Conservation (phyloP, 2,113 vertebrate species). For the Malurus melanocephalus region DNA sequence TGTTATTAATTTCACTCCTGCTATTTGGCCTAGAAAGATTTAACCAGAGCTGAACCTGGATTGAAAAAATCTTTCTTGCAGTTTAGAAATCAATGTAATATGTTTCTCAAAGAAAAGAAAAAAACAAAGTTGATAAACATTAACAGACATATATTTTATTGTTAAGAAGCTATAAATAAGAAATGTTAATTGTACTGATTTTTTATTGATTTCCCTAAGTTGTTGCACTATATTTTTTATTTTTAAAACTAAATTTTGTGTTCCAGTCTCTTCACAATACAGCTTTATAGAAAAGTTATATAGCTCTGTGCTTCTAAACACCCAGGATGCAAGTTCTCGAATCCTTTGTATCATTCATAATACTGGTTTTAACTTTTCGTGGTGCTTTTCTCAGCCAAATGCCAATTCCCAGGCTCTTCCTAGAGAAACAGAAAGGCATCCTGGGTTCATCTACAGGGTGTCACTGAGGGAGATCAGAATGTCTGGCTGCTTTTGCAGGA, state of each 20-base stretch:
- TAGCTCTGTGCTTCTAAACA: not conserved
- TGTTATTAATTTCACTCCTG: not conserved
- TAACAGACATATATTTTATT: not conserved
- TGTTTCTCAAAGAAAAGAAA: not conserved
- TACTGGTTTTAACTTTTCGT: not conserved
- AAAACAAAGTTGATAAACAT: not conserved
- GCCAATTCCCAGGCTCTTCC: not conserved
- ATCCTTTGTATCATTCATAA: not conserved
- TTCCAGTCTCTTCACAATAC: not conserved
- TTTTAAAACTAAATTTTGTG: not conserved
- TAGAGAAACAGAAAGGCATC: not conserved
- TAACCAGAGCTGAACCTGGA: not conserved
- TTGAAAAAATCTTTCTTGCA: not conserved
- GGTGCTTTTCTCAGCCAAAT: not conserved
- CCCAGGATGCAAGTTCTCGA: not conserved
- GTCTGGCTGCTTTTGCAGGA: not conserved
- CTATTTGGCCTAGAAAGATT: not conserved
- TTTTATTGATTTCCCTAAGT: not conserved
- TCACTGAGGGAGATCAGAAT: not conserved
- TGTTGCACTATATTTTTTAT: not conserved
- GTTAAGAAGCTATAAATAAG: not conserved
- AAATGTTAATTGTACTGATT: not conserved
- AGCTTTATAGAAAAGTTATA: not conserved
- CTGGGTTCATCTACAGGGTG: not conserved
- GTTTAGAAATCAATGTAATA: not conserved